Evolutionary conservation across 2,113 vertebrate genomes (phyloP), one percentile per base, ranked within the genome.

Genomic region (Harpagus bidentatus): DNA sequence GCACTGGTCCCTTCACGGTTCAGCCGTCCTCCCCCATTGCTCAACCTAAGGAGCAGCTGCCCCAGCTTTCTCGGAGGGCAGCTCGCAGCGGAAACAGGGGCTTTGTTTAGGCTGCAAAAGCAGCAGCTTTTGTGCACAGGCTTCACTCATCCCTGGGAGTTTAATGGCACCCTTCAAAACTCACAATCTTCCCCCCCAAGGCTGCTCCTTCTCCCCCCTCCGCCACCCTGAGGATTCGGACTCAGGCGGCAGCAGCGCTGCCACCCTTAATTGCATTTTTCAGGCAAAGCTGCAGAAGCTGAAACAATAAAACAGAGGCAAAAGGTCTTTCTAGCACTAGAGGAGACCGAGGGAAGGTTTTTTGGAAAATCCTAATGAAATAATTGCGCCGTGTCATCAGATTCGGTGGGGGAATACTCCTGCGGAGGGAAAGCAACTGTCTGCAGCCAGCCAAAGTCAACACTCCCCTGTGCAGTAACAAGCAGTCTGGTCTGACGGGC

Each of bases 351-450:
- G 77, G 50, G 86, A 96, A 87, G 4, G 28, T 84, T 94, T 92
- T 88, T 88, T 81, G 85, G 97, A 97, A 94, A 97, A 94, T 86
- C 94, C 95, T 88, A 86, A 93, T 88, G 87, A 93, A 97, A 88
- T 97, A 93, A 96, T 90, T 90, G 77, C 26, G 43, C 94, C 93
- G 4, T 94, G 95, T 95, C 97, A 97, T 95, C 93, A 96, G 94
- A 96, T 94, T 95, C 7, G 6, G 88, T 77, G 88, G 94, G 95
- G 96, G 93, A 82, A 88, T 87, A 85, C 94, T 92, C 79, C 17
- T 7, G 65, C 22, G 56, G 84, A 96, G 87, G 74, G 70, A 93
- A 83, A 42, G 84, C 76, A 73, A 58, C 88, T 13, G 74, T 3
- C 8, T 55, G 82, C 67, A 52, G 82, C 29, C 1, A 8, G 96